Evolutionary conservation across 2,113 vertebrate species (phyloP).

Genomic region (Prionailurus bengalensis): DNA sequence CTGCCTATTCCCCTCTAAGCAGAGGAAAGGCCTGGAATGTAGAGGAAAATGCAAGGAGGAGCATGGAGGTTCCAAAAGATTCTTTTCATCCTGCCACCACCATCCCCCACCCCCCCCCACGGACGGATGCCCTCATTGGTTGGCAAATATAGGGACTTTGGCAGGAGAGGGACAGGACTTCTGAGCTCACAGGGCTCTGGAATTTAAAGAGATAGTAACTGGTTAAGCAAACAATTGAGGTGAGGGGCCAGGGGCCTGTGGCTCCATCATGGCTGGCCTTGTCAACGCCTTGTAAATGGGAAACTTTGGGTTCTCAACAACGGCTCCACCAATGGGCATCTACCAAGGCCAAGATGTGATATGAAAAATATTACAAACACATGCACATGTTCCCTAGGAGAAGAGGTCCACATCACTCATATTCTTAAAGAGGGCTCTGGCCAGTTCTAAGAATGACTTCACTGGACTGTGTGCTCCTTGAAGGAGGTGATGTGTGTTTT

Average conservation of each 20-base stretch:
- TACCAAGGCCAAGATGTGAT: background rate
- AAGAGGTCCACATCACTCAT: background rate
- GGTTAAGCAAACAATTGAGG: background rate
- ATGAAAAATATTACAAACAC: background rate
- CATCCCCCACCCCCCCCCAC: no score
- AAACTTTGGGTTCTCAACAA: background rate
- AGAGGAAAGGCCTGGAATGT: background rate
- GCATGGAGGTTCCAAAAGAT: background rate
- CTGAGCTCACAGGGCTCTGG: background rate
- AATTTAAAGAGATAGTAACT: slow-evolving; percentile 27
- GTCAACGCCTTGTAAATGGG: background rate
- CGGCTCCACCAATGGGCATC: background rate
- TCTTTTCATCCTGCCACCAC: background rate
- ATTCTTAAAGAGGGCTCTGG: background rate
- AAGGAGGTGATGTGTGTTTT: background rate
- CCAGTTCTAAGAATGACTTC: background rate
- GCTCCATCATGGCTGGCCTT: background rate
- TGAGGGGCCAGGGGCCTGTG: background rate
- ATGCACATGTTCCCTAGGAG: background rate
- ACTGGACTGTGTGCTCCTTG: background rate
- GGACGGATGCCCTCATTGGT: background rate
- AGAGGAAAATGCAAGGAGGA: background rate
- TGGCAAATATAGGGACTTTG: background rate
- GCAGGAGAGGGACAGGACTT: background rate
- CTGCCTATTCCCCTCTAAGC: background rate